Evolutionary conservation across 2,797 vertebrate genomes (phyloP), one percentile per base, ranked within the genome.

Genomic region (Naso thynnoides): DNA sequence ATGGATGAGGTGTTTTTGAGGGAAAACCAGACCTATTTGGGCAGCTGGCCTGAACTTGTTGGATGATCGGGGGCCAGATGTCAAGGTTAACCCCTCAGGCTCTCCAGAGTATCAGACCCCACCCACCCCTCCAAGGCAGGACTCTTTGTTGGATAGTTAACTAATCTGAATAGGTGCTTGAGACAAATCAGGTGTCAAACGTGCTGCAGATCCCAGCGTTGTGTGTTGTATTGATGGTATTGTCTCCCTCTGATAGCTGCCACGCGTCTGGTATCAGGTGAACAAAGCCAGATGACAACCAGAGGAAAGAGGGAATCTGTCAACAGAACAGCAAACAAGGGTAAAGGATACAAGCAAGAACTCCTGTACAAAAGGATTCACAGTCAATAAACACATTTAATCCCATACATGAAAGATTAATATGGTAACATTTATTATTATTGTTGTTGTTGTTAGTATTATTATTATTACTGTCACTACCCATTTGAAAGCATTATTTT

Each of bases 211-310:
- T 77, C 80, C 79, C 67, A 56, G 85, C 53, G 69, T 86, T 69
- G 77, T 73, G 52, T 74, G 73, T 92, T 92, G 86, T 92, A 44
- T 88, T 69, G 81, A 68, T 41, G 78, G 44, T 47, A 90, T 94
- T 96, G 92, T 95, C 84, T 83, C 64, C 80, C 53, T 69, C 44
- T 93, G 91, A 95, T 94, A 80, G 91, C 87, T 86, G 94, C 93
- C 94, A 94, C 94, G 89, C 88, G 93, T 93, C 92, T 82, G 68
- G 73, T 91, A 91, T 94, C 91, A 74, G 82, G 80, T 93, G 90
- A 92, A 94, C 92, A 92, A 92, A 89, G 89, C 78, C 93, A 94
- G 93, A 85, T 90, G 92, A 94, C 89, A 78, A 78, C 74, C 78
- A 82, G 78, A 71, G 74, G 39, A 77, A 79, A 56, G 67, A 64